A percentile compares a stretch with the other conserved stretches of the same genome.
Evolutionary conservation across 1,140 invertebrate genomes (phyloP).

Genomic region (Drusus annulatus): DNA sequence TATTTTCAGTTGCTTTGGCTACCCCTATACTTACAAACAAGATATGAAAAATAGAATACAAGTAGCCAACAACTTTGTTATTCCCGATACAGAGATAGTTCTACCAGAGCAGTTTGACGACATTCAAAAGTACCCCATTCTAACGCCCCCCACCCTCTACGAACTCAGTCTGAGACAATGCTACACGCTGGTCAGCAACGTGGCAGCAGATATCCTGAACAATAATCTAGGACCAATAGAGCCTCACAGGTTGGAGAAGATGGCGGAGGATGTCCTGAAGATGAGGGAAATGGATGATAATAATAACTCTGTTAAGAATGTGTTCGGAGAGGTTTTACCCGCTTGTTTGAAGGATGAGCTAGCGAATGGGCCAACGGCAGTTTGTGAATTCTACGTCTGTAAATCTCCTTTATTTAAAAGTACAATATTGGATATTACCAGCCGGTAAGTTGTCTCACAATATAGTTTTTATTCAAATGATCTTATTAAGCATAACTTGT

Average conservation of each 20-base stretch:
- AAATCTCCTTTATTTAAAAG: conserved; percentile 41
- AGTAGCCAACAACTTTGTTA: conserved; percentile 27
- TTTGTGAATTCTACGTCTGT: conserved; percentile 48
- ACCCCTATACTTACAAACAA: conserved; percentile 32
- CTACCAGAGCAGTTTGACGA: conserved; percentile 35
- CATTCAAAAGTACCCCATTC: conserved; percentile 35
- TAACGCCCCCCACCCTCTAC: conserved; percentile 41
- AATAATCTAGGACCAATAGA: conserved; percentile 30
- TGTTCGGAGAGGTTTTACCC: conserved; percentile 35
- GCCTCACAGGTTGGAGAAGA: conserved; percentile 12
- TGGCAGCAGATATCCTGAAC: conserved; percentile 20
- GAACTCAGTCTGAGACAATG: conserved; percentile 48
- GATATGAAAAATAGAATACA: conserved; percentile 23
- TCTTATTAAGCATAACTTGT: too few species aligned
- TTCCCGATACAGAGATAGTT: conserved; percentile 37
- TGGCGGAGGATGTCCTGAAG: conserved; percentile 10
- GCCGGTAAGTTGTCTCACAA: conserved; percentile 26
- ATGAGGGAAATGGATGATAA: conserved; percentile 28
- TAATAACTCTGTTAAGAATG: conserved; percentile 26
- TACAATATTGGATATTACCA: conserved; percentile 42
- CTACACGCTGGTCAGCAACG: conserved; percentile 18
- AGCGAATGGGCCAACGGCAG: conserved; percentile 41
- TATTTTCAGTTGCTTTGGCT: conserved; percentile 42
- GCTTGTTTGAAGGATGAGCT: conserved; percentile 25
- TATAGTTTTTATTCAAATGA: too few species aligned